phyloP scores from a whole-genome alignment of 92 coral and sea anemone species.

The Epizoanthus stellaris region DNA sequence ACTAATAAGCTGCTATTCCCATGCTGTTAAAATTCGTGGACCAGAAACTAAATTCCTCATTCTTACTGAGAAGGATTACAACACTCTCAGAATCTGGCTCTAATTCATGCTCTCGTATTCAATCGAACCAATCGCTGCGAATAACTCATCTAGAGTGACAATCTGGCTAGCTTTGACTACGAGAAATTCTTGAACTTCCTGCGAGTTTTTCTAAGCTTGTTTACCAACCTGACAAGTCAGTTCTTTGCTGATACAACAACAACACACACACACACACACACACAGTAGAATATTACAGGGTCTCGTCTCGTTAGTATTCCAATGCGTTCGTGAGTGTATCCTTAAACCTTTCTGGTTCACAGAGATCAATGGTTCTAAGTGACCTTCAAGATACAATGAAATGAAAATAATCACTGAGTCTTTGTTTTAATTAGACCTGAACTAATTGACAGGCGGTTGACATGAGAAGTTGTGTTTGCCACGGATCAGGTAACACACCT shows the following conservation, averaged over 20 bases:
- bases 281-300: slow-evolving; percentile 1
- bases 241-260: slow-evolving; percentile 12
- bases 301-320: not conserved
- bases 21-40: too few species aligned
- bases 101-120: not conserved
- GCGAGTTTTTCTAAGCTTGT: slow-evolving; percentile 35
- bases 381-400: slow-evolving; percentile 42
- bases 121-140: not conserved
- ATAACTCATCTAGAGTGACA: not conserved
- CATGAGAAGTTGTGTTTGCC: slow-evolving; percentile 15
- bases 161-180: slow-evolving; percentile 26
- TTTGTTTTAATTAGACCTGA: slow-evolving; percentile 37
- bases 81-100: not conserved
- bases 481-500: slow-evolving; percentile 40
- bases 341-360: slow-evolving; percentile 19
- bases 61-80: too few species aligned
- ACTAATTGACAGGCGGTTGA: slow-evolving; percentile 48
- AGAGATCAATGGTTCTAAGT: slow-evolving; percentile 27
- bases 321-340: slow-evolving; percentile 20
- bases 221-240: slow-evolving; percentile 37
- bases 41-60: too few species aligned
- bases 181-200: slow-evolving; percentile 45
- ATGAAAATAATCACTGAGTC: slow-evolving; percentile 42
- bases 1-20: too few species aligned
- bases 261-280: not conserved